Percentiles rank a stretch among this genome's conserved stretches.
Conservation (phyloP, 2,113 vertebrate species). For the Toxotes chatareus region DNA sequence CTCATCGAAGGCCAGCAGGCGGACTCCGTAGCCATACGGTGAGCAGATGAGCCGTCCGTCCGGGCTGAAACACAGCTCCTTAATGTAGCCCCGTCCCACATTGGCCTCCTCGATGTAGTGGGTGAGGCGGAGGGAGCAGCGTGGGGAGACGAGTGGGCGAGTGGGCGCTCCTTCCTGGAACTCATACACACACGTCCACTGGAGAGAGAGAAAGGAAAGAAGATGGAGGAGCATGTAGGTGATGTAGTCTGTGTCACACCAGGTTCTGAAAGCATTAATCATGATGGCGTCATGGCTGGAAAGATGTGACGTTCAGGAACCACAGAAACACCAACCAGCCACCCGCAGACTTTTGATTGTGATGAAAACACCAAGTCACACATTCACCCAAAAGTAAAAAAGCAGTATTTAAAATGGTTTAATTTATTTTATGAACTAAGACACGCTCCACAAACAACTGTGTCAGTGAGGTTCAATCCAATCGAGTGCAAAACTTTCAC, state of each 20-base stretch:
- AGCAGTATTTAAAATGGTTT: background rate
- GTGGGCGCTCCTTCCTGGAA: slow-evolving; percentile 92
- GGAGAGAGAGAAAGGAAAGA: background rate
- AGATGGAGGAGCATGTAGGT: slow-evolving; percentile 12
- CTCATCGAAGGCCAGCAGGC: slow-evolving; percentile 93
- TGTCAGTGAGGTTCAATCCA: background rate
- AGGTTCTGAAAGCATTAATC: background rate
- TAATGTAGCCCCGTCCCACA: slow-evolving; percentile 96
- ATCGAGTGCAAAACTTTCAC: background rate
- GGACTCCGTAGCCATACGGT: slow-evolving; percentile 96
- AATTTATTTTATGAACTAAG: background rate
- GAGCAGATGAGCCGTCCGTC: slow-evolving; percentile 98
- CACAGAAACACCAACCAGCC: background rate
- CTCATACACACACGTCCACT: slow-evolving; percentile 99
- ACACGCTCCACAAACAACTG: background rate
- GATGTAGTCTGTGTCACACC: background rate
- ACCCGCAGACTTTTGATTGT: background rate
- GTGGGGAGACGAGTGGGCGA: slow-evolving; percentile 89
- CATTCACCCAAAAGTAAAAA: background rate
- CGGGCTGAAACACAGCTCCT: slow-evolving; percentile 98
- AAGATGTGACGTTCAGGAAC: background rate
- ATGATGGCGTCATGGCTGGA: background rate
- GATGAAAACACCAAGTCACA: background rate
- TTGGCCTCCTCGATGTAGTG: slow-evolving; percentile 99
- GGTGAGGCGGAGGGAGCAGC: slow-evolving; percentile 94